phyloP scores from a whole-genome alignment of 30 jellyfish, hydroid and myxozoan genomes.

The Haliclystus octoradiatus region DNA sequence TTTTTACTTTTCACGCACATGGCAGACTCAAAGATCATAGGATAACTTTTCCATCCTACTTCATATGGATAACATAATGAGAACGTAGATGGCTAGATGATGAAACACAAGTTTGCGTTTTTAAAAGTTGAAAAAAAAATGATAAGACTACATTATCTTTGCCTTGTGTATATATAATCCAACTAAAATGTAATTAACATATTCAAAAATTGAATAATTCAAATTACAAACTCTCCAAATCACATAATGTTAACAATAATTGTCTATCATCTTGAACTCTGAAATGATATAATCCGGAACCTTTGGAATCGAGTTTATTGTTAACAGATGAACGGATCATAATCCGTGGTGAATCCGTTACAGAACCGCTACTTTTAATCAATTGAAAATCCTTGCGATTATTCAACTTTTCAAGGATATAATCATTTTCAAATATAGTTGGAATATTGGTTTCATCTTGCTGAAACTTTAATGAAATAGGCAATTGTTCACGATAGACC shows the following conservation, averaged over 20 bases:
- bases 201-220: no score
- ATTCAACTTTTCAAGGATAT: slow-evolving; percentile 42
- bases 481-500: slow-evolving; percentile 20
- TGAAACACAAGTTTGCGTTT: no score
- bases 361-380: slow-evolving; percentile 1
- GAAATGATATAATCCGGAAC: slow-evolving; percentile 75
- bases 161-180: no score
- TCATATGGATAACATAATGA: no score
- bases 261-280: slow-evolving; percentile 12
- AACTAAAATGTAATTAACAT: slow-evolving; percentile 44
- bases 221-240: no score
- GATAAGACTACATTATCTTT: no score
- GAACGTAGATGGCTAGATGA: no score
- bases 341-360: slow-evolving; percentile 7
- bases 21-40: no score
- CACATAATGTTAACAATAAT: slow-evolving; percentile 43
- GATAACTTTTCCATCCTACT: no score
- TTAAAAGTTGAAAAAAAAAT: no score
- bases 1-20: no score
- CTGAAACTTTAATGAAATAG: slow-evolving; percentile 8
- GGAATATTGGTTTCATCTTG: slow-evolving; percentile 8
- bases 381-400: slow-evolving; percentile 41
- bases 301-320: slow-evolving; percentile 31
- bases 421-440: slow-evolving; percentile 22
- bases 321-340: background rate